phyloP scores from a whole-genome alignment of 2,113 vertebrate species.

The Dolichotis patagonum region DNA sequence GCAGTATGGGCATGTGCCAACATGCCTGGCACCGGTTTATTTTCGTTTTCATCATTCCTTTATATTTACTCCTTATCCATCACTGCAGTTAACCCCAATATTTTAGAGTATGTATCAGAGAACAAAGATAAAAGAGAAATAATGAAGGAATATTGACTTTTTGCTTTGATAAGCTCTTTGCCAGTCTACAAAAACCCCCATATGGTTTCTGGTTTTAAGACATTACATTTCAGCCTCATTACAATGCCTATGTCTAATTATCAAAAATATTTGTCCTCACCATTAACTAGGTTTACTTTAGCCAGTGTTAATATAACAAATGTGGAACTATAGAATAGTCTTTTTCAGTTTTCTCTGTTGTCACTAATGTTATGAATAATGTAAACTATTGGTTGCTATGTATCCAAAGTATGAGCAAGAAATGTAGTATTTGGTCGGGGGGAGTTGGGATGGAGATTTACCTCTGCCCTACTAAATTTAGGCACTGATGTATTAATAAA shows the following conservation, averaged over 20 bases:
- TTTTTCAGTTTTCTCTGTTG: constrained; percentile 32
- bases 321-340: background rate
- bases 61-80: constrained; percentile 39
- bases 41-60: constrained; percentile 47
- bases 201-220: constrained; percentile 36
- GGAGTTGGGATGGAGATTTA: background rate
- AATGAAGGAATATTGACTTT: constrained; percentile 50
- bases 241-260: background rate
- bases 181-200: background rate
- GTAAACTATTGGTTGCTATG: background rate
- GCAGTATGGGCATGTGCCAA: background rate
- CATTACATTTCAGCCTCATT: constrained; percentile 47
- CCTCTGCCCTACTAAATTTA: background rate
- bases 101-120: constrained; percentile 37
- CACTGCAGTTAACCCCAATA: background rate
- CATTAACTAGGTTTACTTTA: constrained; percentile 48
- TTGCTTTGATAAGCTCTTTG: constrained; percentile 32
- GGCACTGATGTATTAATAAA: background rate
- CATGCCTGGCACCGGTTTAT: background rate
- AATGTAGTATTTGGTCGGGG: background rate
- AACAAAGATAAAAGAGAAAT: constrained; percentile 13
- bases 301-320: background rate
- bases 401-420: background rate
- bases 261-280: constrained; percentile 27
- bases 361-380: background rate